These are phyloP conservation scores for Camelus dromedarius DNA, from an alignment of 2,113 vertebrate genomes.

Conservation along the genomic window DNA sequence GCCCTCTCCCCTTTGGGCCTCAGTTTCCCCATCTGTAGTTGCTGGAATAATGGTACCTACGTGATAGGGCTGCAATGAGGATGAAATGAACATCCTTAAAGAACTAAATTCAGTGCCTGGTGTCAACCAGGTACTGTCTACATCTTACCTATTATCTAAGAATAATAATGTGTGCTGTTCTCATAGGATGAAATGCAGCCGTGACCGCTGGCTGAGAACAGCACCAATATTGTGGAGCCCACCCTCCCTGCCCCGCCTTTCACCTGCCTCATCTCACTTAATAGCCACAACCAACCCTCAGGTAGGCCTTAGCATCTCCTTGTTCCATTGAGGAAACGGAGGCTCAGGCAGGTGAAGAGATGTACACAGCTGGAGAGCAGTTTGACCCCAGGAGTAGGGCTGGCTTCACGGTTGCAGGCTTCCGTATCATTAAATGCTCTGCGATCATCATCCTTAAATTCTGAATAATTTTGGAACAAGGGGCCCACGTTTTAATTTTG, in stretches of 20 bases:
- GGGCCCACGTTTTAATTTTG: background rate
- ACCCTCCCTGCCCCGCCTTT: background rate
- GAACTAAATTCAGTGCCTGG: background rate
- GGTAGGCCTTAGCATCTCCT: background rate
- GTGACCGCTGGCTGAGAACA: background rate
- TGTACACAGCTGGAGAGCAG: background rate
- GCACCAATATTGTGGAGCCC: fast-evolving
- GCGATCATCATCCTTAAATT: background rate
- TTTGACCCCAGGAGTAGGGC: too few relatives aligned
- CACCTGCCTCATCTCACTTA: background rate
- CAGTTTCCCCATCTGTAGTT: background rate
- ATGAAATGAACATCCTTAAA: background rate
- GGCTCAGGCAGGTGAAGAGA: background rate
- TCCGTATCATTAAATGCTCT: background rate
- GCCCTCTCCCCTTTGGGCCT: background rate
- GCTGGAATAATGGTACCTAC: background rate
- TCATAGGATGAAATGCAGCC: fast-evolving
- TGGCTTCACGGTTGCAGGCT: background rate
- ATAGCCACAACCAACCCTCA: background rate
- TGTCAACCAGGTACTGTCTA: fast-evolving
- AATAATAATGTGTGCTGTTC: background rate
- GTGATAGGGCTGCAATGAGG: fast-evolving
- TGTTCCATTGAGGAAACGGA: background rate
- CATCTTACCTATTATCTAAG: background rate
- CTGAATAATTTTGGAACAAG: background rate